Percentiles rank a stretch among this genome's conserved stretches.
phyloP scores from a whole-genome alignment of 2,888 invertebrate genomes.

The Aethes cnicana region DNA sequence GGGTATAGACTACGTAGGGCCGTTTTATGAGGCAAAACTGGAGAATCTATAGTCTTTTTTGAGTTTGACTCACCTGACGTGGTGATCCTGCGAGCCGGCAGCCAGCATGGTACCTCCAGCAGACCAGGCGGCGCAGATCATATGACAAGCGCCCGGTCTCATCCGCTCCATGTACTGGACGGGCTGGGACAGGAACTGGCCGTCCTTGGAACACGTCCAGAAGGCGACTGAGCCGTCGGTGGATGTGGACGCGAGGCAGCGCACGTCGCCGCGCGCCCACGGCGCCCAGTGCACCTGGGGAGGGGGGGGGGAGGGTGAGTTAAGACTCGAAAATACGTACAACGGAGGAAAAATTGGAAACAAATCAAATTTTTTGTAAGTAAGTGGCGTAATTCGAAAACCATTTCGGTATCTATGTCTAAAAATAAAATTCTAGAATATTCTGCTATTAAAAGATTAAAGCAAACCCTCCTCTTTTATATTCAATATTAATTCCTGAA shows the following conservation, averaged over 20 bases:
- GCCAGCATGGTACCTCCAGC: constrained; percentile 87
- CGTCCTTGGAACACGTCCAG: constrained; percentile 88
- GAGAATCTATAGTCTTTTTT: no score
- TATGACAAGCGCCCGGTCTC: constrained; percentile 96
- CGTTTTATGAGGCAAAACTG: no score
- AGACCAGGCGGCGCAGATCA: constrained; percentile 89
- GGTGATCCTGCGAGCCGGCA: constrained; percentile 96
- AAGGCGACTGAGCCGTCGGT: constrained; percentile 98
- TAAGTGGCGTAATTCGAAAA: no score
- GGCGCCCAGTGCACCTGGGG: constrained; percentile 95
- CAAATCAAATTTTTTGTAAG: no score
- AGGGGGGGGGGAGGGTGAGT: not conserved
- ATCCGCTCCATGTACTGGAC: constrained; percentile 95
- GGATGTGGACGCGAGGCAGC: constrained; percentile 96
- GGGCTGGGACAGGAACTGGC: constrained; percentile 86
- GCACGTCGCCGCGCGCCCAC: constrained; percentile 87
- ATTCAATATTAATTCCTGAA: no score
- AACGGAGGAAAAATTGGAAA: no score
- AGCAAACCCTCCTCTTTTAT: no score
- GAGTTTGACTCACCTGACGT: constrained; percentile 84
- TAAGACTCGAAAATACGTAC: no score
- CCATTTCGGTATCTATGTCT: no score
- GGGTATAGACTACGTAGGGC: no score
- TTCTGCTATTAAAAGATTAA: no score
- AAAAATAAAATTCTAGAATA: no score